phyloP scores from a whole-genome alignment of 2,888 invertebrate species.

The Tholera decimalis region DNA sequence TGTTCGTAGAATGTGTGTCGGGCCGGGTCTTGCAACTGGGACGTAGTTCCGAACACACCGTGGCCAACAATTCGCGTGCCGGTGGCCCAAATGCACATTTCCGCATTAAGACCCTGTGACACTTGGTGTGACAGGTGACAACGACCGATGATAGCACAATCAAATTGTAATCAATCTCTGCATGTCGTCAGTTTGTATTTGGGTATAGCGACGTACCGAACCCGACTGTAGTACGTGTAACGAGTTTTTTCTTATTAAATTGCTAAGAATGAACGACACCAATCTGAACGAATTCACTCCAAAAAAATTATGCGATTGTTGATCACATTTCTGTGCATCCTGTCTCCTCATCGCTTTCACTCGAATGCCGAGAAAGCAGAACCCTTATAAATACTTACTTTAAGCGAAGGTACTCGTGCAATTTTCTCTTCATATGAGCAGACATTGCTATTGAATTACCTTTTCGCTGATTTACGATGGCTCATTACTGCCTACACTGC shows the following conservation, averaged over 20 bases:
- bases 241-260: slow-evolving; percentile 14
- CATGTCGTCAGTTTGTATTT: slow-evolving; percentile 7
- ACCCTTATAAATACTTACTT: slow-evolving; percentile 62
- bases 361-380: slow-evolving; percentile 65
- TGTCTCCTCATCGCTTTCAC: slow-evolving; percentile 69
- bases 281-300: slow-evolving; percentile 25
- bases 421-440: slow-evolving; percentile 63
- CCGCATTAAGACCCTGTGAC: slow-evolving; percentile 78
- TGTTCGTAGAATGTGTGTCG: slow-evolving; percentile 78
- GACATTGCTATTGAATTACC: slow-evolving; percentile 59
- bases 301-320: slow-evolving; percentile 34
- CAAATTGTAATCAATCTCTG: slow-evolving; percentile 40
- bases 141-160: slow-evolving; percentile 39
- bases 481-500: slow-evolving; percentile 54
- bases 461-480: slow-evolving; percentile 55
- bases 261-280: no score
- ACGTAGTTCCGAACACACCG: slow-evolving; percentile 77
- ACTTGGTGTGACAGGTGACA: slow-evolving; percentile 53
- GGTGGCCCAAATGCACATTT: slow-evolving; percentile 83
- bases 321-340: slow-evolving; percentile 70
- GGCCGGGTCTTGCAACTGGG: slow-evolving; percentile 73
- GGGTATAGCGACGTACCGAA: not conserved
- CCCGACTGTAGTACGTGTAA: slow-evolving; percentile 1
- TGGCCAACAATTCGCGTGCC: slow-evolving; percentile 79
- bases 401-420: slow-evolving; percentile 28